Conservation (phyloP, 1,140 invertebrate genomes). For the Cephus cinctus region DNA sequence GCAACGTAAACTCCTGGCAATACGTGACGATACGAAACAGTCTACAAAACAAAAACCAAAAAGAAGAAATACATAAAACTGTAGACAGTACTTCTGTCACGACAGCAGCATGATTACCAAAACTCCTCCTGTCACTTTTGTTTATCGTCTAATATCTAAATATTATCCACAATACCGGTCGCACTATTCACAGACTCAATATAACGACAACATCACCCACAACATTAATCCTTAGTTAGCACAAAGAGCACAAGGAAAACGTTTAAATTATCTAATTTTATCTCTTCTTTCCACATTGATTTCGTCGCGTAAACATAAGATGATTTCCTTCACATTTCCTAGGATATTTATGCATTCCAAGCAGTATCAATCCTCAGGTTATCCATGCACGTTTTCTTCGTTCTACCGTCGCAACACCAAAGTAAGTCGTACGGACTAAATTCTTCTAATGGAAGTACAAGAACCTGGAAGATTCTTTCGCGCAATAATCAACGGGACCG, state of each 20-base stretch:
- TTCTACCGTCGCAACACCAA: background rate
- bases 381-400: too few species aligned
- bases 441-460: background rate
- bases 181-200: background rate
- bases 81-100: background rate
- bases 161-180: background rate
- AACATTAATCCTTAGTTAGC: background rate
- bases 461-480: background rate
- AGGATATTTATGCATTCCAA: too few species aligned
- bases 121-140: slow-evolving; percentile 34
- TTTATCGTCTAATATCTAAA: slow-evolving; percentile 20
- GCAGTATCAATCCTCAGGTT: too few species aligned
- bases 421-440: background rate
- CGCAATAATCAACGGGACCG: too few species aligned
- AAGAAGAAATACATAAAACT: background rate
- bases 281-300: background rate
- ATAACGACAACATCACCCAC: background rate
- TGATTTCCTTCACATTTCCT: background rate
- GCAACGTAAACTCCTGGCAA: background rate
- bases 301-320: slow-evolving; percentile 4
- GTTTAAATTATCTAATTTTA: background rate
- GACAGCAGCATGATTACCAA: background rate
- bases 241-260: background rate
- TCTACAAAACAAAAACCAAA: background rate
- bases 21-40: too few species aligned